Base-by-base conservation (phyloP, 1,140 invertebrate species). In the Hyles euphorbiae region DNA sequence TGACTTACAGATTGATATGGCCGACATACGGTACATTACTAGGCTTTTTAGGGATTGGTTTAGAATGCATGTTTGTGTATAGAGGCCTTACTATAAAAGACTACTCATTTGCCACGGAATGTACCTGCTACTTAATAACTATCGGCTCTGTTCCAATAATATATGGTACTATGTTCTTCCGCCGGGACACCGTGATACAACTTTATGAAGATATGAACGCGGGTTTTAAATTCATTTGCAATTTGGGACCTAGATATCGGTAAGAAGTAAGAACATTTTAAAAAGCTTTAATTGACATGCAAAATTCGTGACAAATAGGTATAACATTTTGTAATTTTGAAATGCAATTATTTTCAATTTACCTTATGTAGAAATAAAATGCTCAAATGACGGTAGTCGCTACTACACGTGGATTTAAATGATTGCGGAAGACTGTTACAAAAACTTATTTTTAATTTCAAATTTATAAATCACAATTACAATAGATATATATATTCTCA, bases 71-170 rank as follows among this genome's bases (percentile, higher is more conserved):
- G 48, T 75, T 72, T 12, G 70, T 78, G 2, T 47, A 53, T 5
- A 76, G 71, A 9, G 75, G 70, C 0, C 34, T 72, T 3, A 11
- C 36, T 3, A 50, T 58, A 36, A 57, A 67, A 32, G 73, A 82
- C 49, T 79, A 79, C 11, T 60, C 68, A 0, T 74, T 80, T 49
- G 75, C 76, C 2, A 73, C 70, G 3, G 76, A 80, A 57, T 74
- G 67, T 36, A 76, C 78, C 45, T 78, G 67, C 47, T 81, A 81
- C 34, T 70, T 72, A 33, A 32, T 78, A 3, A 61, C 77, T 9
- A 34, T 80, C 2, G 68, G 59, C 8, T 50, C 68, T 0, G 56
- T 76, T 5, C 72, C 70, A 0, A 40, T 72, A 3, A 58, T 78
- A 11, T 71, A 70, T 53, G 43, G 12, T 5, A 68, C 68, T 43